phyloP scores from a whole-genome alignment of 2,888 invertebrate genomes.

The Acanthococcus lagerstroemiae region DNA sequence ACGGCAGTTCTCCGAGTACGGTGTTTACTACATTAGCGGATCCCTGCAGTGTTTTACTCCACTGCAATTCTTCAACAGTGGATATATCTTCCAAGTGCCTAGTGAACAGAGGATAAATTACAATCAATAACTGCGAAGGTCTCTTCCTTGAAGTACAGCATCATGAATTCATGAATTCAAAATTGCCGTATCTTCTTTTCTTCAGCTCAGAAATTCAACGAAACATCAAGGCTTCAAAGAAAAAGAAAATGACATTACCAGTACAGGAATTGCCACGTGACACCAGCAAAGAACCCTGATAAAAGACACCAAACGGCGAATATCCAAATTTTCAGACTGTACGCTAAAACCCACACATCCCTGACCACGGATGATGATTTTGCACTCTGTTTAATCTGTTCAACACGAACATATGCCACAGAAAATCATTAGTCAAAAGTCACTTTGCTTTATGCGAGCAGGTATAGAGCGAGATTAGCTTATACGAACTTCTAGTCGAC shows the following conservation, averaged over 20 bases:
- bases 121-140: not conserved
- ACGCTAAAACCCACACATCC: slow-evolving; percentile 57
- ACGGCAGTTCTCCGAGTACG: slow-evolving; percentile 74
- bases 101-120: slow-evolving; percentile 25
- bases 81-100: slow-evolving; percentile 56
- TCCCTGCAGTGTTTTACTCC: slow-evolving; percentile 65
- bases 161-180: not conserved
- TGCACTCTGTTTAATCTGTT: slow-evolving; percentile 45
- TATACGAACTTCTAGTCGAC: no score
- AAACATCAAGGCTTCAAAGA: not conserved
- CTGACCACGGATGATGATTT: slow-evolving; percentile 56
- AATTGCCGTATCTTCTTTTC: not conserved
- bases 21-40: slow-evolving; percentile 66
- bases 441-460: no score
- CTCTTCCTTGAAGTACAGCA: not conserved
- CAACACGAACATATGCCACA: no score
- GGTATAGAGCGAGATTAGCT: no score
- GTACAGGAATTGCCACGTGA: slow-evolving; percentile 80
- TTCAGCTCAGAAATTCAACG: not conserved
- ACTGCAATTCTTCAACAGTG: slow-evolving; percentile 44
- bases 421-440: no score
- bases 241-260: slow-evolving; percentile 46
- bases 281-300: slow-evolving; percentile 72
- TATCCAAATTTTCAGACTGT: slow-evolving; percentile 55
- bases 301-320: slow-evolving; percentile 71